A percentile compares a stretch with the other conserved stretches of the same genome.
Evolutionary conservation across 2,888 invertebrate species (phyloP).

Genomic region (Hermaeophaga mercurialis): DNA sequence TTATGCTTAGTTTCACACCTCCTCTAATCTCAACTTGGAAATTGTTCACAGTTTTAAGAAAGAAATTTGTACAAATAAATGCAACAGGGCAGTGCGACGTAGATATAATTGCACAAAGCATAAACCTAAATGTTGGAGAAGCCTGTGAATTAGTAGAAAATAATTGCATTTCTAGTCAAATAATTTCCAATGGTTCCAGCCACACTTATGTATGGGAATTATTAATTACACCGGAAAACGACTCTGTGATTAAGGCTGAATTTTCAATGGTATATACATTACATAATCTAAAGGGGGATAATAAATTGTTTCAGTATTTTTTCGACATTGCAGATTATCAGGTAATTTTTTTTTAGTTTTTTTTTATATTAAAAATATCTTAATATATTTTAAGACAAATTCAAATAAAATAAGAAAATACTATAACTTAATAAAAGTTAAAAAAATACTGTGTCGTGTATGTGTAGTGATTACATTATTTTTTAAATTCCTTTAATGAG

Average conservation of each 20-base stretch:
- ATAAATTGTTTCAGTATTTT: slow-evolving; percentile 66
- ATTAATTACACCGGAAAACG: slow-evolving; percentile 52
- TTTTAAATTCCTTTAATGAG: too few relatives aligned
- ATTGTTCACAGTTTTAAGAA: slow-evolving; percentile 80
- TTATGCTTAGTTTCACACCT: slow-evolving; percentile 79
- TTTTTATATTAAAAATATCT: too few relatives aligned
- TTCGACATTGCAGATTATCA: slow-evolving; percentile 84
- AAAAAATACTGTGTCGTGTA: too few relatives aligned
- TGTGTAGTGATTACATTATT: too few relatives aligned
- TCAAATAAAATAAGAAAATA: too few relatives aligned
- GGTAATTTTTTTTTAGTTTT: slow-evolving; percentile 57
- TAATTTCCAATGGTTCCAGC: slow-evolving; percentile 74
- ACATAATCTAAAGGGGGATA: slow-evolving; percentile 49
- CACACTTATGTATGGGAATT: slow-evolving; percentile 85
- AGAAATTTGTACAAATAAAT: slow-evolving; percentile 84
- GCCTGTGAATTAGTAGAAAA: slow-evolving; percentile 44
- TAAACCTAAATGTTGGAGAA: slow-evolving; percentile 46
- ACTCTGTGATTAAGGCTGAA: slow-evolving; percentile 64
- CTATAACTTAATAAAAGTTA: too few relatives aligned
- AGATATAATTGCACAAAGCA: slow-evolving; percentile 45
- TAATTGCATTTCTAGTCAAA: slow-evolving; percentile 52
- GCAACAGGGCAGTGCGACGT: slow-evolving; percentile 64
- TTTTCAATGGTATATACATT: slow-evolving; percentile 67
- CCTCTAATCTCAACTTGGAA: slow-evolving; percentile 82
- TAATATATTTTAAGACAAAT: too few relatives aligned